Evolutionary conservation across 2,113 vertebrate genomes (phyloP).

Genomic region (Noturus placidus): DNA sequence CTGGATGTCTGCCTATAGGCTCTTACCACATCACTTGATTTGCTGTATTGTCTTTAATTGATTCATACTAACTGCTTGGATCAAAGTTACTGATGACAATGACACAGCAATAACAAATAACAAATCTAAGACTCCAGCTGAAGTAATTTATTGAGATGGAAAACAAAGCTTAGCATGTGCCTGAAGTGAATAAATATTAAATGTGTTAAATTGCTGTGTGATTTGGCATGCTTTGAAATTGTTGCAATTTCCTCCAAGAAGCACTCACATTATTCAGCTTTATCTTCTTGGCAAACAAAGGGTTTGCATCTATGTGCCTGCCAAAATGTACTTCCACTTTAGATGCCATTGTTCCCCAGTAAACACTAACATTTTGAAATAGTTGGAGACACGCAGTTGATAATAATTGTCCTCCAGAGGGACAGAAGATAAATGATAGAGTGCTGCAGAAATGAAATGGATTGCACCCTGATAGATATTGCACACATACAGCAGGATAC

Average conservation of each 20-base stretch:
- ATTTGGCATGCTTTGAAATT: slow-evolving; percentile 34
- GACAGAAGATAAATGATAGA: background rate
- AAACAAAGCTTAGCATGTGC: slow-evolving; percentile 22
- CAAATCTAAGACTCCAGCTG: background rate
- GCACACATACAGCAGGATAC: background rate
- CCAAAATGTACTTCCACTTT: slow-evolving; percentile 37
- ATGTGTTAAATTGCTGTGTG: slow-evolving; percentile 30
- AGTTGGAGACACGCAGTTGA: slow-evolving; percentile 24
- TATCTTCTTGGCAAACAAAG: slow-evolving; percentile 26
- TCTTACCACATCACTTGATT: background rate
- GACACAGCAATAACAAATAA: slow-evolving; percentile 9
- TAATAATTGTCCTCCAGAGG: background rate
- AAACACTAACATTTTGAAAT: background rate
- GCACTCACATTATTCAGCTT: slow-evolving; percentile 29
- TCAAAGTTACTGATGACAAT: slow-evolving; percentile 2
- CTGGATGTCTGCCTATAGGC: background rate
- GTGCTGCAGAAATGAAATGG: background rate
- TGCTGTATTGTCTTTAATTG: background rate
- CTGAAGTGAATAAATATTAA: slow-evolving; percentile 12
- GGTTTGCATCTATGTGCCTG: slow-evolving; percentile 1
- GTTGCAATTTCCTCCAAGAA: slow-evolving; percentile 15
- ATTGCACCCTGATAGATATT: background rate
- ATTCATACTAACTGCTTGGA: background rate
- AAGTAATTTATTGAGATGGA: slow-evolving; percentile 2
- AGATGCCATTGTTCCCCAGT: slow-evolving; percentile 15